Base-by-base conservation (phyloP, 2,888 invertebrate genomes). In the Pocota personata region DNA sequence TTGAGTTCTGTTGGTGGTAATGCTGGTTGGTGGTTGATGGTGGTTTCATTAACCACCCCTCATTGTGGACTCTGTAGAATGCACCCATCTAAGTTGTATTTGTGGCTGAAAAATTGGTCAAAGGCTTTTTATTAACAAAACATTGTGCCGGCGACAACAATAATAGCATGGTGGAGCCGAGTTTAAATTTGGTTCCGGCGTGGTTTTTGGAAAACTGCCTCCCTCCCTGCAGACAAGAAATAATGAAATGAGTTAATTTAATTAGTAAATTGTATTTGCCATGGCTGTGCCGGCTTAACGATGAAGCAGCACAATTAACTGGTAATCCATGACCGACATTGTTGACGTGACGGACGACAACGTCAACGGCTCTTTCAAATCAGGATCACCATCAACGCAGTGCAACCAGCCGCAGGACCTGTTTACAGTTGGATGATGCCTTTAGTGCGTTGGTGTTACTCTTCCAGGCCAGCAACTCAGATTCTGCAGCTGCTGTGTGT, bases 201-300 rank as follows among this genome's bases (percentile, higher is more conserved):
- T 4, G n/a, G 43, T 12, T 35, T 48, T 32, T 10, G 2, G 27
- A 10, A 14, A n/a, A 10, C 8, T 16, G 35, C 35, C 69, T 1
- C 21, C 8, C 19, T 8, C 14, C 46, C 3, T 8, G 4, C 48
- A 48, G 30, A n/a, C 6, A 24, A 66, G 67, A 60, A 73, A 83
- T 84, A 71, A 80, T 80, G 71, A 71, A 80, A 80, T 72, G 67
- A 60, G 60, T 82, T 82, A 86, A 86, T 82, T 86, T 77, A 86
- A 86, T 86, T 86, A 77, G 75, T 69, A 58, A 80, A 75, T 71
- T 50, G 84, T 76, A 60, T 84, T 84, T 84, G 79, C 52, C 21
- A 55, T 35, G 35, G 50, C 55, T 16, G 27, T 14, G 10, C 24
- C n/a, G n/a, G n/a, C n/a, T n/a, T 62, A 50, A 40, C 60, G 30